These are phyloP conservation scores for Augiades crinisus DNA, from an alignment of 2,888 invertebrate genomes.

Conservation along the genomic window DNA sequence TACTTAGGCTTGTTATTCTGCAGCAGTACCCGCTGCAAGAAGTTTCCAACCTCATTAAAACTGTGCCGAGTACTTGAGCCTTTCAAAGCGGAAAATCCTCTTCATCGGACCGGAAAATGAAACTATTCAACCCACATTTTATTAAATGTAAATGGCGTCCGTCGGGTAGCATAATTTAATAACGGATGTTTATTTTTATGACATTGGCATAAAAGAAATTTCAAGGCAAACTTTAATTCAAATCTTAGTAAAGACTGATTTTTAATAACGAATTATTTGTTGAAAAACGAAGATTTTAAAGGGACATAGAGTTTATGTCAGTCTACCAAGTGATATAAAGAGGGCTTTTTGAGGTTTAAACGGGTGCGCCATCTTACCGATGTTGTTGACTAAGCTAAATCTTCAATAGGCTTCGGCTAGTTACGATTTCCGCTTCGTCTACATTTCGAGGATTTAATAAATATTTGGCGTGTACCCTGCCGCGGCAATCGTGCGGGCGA, in stretches of 20 bases:
- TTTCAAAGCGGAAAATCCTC: constrained; percentile 4
- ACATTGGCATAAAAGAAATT: neutral
- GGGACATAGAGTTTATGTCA: no score
- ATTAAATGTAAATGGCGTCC: constrained; percentile 7
- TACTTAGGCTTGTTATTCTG: neutral
- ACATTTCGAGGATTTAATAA: constrained; percentile 12
- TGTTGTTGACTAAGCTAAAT: no score
- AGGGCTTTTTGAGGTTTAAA: neutral
- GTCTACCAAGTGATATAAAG: no score
- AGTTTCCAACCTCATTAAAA: constrained; percentile 13
- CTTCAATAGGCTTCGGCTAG: neutral
- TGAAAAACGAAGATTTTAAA: no score
- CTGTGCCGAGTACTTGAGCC: constrained; percentile 8
- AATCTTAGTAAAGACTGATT: neutral
- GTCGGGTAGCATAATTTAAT: neutral
- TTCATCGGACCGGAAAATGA: constrained; percentile 7
- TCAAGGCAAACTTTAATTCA: neutral
- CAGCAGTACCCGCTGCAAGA: neutral
- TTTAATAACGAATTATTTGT: neutral
- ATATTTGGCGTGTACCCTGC: constrained; percentile 1
- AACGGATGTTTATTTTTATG: neutral
- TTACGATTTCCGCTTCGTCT: constrained; percentile 7
- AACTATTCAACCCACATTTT: constrained; percentile 12
- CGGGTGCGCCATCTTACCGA: no score
- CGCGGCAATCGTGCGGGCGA: constrained; percentile 1